Base-by-base conservation (phyloP, 2,797 vertebrate genomes). In the Artibeus jamaicensis region DNA sequence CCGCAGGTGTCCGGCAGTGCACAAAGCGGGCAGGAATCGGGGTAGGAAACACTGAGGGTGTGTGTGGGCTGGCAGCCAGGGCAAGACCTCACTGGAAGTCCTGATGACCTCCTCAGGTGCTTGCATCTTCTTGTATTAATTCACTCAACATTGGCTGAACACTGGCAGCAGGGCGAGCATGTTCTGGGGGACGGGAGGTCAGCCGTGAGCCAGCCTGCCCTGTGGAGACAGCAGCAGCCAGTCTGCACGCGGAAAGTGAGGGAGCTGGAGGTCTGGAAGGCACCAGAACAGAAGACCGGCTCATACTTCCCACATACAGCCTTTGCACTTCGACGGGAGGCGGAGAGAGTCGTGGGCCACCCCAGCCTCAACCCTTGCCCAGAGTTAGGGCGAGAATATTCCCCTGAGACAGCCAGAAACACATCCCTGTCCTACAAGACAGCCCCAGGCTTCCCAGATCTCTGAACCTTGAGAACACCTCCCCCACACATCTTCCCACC, bases 1-100 rank as follows among this genome's bases (percentile, higher is more conserved):
- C 1, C 14, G 5, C 4, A 29, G 81, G 46, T 26, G 71, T 67
- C 0, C 0, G 71, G 50, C 0, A 0, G 44, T 6, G 46, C 32
- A 22, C 39, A 62, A 39, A 50, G 44, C 9, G 0, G 22, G 26
- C 34, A 77, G 39, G 67, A 42, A 4, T 29, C 29, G 32, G 32
- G 14, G 14, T 0, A 39, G 1, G 24, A 24, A 6, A 1, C 3
- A 1, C 2, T 0, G n/a, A 8, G 37, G 19, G 16, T 19, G 16
- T 10, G 16, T 19, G 16, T 10, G 22, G 10, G 22, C 19, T 14
- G 9, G 19, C 11, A 55, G 70, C 48, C 82, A 24, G 50, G 71
- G 67, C 82, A 19, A 83, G 59, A 37, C 34, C 50, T 93, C 18
- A 16, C 11, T 29, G 46, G 50, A 67, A 29, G 46, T 46, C 86